A percentile compares a stretch with the other conserved stretches of the same genome.
These are phyloP conservation scores for Leptodactylus fallax DNA, from an alignment of 2,797 vertebrate genomes.

Conservation along the genomic window DNA sequence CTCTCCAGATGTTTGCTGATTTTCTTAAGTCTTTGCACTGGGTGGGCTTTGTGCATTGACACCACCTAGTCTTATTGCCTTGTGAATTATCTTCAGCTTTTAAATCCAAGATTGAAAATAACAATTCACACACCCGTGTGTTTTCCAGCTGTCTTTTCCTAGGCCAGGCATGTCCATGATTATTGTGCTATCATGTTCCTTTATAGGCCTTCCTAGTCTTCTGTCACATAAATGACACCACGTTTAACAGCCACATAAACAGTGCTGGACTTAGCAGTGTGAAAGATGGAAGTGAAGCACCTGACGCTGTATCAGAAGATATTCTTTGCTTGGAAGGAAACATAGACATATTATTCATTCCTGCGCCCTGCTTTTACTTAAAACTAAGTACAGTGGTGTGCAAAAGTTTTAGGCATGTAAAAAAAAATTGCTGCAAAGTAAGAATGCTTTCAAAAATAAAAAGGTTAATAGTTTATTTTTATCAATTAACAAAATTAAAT, in stretches of 20 bases:
- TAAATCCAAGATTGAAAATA: constrained; percentile 3
- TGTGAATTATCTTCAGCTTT: constrained; percentile 5
- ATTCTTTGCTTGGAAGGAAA: not conserved
- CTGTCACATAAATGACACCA: constrained; percentile 8
- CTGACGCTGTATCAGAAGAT: not conserved
- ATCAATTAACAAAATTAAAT: too few species aligned
- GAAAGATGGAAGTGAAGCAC: constrained; percentile 2
- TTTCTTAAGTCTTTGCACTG: constrained; percentile 23
- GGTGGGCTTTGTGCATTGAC: not conserved
- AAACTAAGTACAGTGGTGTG: not conserved
- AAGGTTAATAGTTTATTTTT: too few species aligned
- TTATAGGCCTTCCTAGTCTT: not conserved
- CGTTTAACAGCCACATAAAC: constrained; percentile 31
- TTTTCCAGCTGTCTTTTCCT: constrained; percentile 11
- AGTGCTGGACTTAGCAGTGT: constrained; percentile 10
- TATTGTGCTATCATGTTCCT: constrained; percentile 15
- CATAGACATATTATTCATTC: not conserved
- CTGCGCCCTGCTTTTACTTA: not conserved
- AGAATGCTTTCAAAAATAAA: too few species aligned
- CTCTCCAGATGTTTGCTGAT: not conserved
- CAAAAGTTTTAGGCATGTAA: too few species aligned
- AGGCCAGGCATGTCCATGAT: not conserved
- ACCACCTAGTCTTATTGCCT: constrained; percentile 19
- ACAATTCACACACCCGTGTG: constrained; percentile 12
- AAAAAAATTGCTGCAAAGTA: too few species aligned